Conservation (phyloP, 35 echinoderm and acorn worm genomes). For the Strongylocentrotus purpuratus region DNA sequence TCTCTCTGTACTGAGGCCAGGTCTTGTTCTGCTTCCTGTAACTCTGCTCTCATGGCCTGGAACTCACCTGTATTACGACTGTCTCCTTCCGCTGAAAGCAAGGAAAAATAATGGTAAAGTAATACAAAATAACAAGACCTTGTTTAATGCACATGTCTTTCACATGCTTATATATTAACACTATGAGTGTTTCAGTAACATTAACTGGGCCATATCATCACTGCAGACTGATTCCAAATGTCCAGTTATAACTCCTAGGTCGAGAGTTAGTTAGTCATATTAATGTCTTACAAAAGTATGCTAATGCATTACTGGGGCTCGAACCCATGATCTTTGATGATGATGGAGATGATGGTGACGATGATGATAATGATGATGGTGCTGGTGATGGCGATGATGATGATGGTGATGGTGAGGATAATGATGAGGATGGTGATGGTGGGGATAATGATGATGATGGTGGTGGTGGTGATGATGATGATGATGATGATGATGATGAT, state of each 20-base stretch:
- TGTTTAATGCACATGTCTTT: too few species aligned
- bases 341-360: background rate
- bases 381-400: background rate
- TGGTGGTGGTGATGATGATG: background rate
- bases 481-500: background rate
- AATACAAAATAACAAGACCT: too few species aligned
- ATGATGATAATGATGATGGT: background rate
- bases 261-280: too few species aligned
- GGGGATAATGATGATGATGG: background rate
- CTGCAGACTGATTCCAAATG: too few species aligned
- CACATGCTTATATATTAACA: too few species aligned
- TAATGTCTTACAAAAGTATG: too few species aligned
- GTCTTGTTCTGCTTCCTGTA: slow-evolving; percentile 92
- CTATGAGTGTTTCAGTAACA: too few species aligned
- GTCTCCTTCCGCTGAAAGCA: background rate
- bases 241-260: too few species aligned
- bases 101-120: background rate
- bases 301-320: too few species aligned
- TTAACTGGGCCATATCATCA: too few species aligned
- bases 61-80: background rate
- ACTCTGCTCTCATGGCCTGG: slow-evolving; percentile 76
- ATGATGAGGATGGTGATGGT: background rate
- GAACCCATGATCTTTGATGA: background rate
- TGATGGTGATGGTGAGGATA: background rate
- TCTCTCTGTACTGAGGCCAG: slow-evolving; percentile 62